These are phyloP conservation scores for Phataginus tricuspis DNA, from an alignment of 2,797 vertebrate species.

Conservation along the genomic window DNA sequence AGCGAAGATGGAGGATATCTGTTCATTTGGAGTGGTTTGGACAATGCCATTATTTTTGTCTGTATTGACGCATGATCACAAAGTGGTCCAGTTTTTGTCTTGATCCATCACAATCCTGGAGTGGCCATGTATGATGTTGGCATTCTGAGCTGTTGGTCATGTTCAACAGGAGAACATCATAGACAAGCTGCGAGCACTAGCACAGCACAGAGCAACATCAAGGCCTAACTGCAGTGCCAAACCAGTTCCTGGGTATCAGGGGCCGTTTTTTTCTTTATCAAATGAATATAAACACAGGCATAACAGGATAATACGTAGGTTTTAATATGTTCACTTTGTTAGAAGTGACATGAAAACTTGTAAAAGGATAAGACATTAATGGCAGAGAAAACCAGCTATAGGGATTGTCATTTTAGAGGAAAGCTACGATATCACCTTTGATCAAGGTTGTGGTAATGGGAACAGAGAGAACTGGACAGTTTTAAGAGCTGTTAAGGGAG, in stretches of 20 bases:
- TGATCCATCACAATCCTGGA: background rate
- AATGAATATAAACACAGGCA: background rate
- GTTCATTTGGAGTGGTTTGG: background rate
- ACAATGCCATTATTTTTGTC: background rate
- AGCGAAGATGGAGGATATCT: background rate
- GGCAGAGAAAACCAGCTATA: background rate
- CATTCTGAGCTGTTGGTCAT: background rate
- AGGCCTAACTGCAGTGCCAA: background rate
- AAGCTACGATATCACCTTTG: background rate
- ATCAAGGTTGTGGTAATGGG: background rate
- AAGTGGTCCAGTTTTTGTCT: background rate
- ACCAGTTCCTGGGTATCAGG: background rate
- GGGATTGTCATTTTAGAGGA: background rate
- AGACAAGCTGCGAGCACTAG: background rate
- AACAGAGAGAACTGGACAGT: background rate
- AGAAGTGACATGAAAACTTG: background rate
- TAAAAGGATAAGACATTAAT: constrained; percentile 24
- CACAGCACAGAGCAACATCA: background rate
- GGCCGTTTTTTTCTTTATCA: background rate
- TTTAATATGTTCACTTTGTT: constrained; percentile 12
- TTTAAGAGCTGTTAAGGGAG: constrained; percentile 1
- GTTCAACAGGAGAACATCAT: background rate
- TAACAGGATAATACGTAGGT: background rate
- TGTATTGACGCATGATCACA: background rate
- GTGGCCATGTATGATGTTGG: background rate